A percentile compares a stretch with the other conserved stretches of the same genome.
Evolutionary conservation across 2,797 vertebrate genomes (phyloP).

Genomic region (Enteromius paludinosus): DNA sequence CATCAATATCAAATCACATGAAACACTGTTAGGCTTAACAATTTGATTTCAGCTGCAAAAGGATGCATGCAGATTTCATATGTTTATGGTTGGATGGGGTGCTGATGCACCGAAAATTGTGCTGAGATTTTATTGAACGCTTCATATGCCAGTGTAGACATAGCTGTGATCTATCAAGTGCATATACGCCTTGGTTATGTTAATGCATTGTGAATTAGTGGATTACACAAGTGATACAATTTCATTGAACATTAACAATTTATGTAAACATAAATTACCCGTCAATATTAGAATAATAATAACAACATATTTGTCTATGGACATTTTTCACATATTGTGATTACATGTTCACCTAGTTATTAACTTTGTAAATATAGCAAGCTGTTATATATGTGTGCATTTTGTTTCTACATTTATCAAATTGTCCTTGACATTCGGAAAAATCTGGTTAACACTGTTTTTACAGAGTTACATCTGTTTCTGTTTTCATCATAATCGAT

Average conservation of each 20-base stretch:
- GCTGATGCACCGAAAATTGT: not conserved
- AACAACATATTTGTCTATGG: not conserved
- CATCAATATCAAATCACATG: not conserved
- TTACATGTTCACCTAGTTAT: not conserved
- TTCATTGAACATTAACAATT: not conserved
- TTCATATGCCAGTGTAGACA: not conserved
- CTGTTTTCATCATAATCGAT: not conserved
- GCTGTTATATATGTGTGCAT: no score
- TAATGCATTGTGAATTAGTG: not conserved
- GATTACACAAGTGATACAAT: not conserved
- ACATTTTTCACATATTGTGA: not conserved
- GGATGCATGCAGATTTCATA: not conserved
- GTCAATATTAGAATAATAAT: not conserved
- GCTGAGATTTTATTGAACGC: not conserved
- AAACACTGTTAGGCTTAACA: not conserved
- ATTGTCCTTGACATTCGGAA: not conserved
- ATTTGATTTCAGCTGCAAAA: not conserved
- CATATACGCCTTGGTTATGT: not conserved
- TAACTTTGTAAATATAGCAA: not conserved
- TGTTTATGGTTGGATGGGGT: not conserved
- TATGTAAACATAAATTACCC: not conserved
- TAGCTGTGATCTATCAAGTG: not conserved
- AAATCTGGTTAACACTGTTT: not conserved
- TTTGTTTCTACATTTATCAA: no score
- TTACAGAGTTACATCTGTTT: not conserved